Percentiles rank a stretch among this genome's conserved stretches.
Conservation (phyloP, 1,140 invertebrate genomes). For the Drosophila malerkotliana region DNA sequence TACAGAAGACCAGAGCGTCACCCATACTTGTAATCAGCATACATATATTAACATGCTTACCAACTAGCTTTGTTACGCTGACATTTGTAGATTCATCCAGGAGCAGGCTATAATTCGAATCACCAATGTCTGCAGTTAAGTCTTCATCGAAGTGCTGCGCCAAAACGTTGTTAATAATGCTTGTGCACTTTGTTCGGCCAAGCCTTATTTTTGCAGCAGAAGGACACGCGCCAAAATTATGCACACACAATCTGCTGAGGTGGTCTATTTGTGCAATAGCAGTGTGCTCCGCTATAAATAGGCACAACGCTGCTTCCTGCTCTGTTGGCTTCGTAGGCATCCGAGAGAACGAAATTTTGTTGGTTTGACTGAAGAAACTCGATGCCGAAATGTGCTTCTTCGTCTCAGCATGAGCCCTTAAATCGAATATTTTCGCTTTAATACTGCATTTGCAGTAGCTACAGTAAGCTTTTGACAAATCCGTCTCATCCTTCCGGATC, state of each 20-base stretch:
- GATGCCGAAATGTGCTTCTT: neutral
- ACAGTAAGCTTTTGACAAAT: neutral
- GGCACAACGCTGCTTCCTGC: neutral
- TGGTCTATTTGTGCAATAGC: no score
- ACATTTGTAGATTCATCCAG: neutral
- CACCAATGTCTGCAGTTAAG: neutral
- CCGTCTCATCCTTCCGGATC: neutral
- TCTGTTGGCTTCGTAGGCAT: neutral
- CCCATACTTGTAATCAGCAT: neutral
- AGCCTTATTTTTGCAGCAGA: neutral
- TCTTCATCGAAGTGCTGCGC: constrained; percentile 4
- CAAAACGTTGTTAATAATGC: neutral
- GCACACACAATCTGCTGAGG: no score
- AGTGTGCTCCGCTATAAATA: neutral
- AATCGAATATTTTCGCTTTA: neutral
- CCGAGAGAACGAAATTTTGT: neutral
- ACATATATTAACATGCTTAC: constrained; percentile 3
- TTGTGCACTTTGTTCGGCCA: neutral
- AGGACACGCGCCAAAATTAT: no score
- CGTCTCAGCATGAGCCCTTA: neutral
- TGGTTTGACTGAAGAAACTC: neutral
- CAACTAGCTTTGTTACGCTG: constrained; percentile 4
- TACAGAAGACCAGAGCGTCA: neutral
- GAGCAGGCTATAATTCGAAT: constrained; percentile 4
- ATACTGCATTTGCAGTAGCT: neutral